Base-by-base conservation (phyloP, 1,140 invertebrate species). In the Acromyrmex echinatior region DNA sequence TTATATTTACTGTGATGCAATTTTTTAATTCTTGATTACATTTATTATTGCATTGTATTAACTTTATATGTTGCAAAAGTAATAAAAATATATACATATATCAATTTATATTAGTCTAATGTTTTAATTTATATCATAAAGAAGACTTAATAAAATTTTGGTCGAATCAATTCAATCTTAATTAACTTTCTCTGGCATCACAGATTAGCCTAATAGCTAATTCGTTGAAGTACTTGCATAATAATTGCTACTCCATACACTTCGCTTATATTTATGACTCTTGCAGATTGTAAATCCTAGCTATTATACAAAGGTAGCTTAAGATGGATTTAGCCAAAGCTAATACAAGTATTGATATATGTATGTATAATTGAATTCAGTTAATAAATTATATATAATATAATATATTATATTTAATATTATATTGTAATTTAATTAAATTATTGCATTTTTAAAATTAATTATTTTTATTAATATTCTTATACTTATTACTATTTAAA, bases 221-320 rank as follows among this genome's bases (percentile, higher is more conserved):
- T 62, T 76, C 74, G 53, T 79, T 88, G 60, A 74, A 89, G 58
- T 86, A 68, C 39, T 63, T 56, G 58, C 35, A 49, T 68, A 73
- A 63, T 79, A 86, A 88, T 76, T 35, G 25, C 82, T 86, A 86
- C 70, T 82, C 51, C 53, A 39, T 53, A 73, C 25, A 66, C 35
- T 82, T 89, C 51, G 73, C 60, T 86, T 88, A 74, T 88, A 88
- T 89, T 89, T 89, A 89, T 76, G 88, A 89, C 60, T 79, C 74
- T 39, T 84, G 66, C 51, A 70, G 51, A 25, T 60, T 81, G 45
- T 88, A 89, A 89, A 89, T 89, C 73, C 74, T 89, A 45, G 87
- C 76, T 74, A 89, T 88, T 18, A 35, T 58, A 60, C 71, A 62
- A 63, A 78, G 58, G 1, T 65, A 63, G 16, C 16, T 78, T 18